phyloP scores from a whole-genome alignment of 2,113 vertebrate genomes.

The Orycteropus afer region DNA sequence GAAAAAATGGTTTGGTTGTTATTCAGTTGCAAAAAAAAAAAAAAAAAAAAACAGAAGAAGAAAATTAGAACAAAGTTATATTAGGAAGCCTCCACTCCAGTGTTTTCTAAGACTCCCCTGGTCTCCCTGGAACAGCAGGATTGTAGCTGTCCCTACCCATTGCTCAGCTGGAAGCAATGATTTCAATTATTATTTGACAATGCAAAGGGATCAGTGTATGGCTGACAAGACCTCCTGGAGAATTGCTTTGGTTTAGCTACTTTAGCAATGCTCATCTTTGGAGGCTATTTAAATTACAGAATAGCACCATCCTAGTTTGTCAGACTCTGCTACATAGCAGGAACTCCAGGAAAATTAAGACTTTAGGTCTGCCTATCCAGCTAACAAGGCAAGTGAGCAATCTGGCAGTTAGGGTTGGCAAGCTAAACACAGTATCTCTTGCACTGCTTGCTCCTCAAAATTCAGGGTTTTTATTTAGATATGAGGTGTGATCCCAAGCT shows the following conservation, averaged over 20 bases:
- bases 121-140: not conserved
- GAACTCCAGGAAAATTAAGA: not conserved
- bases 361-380: not conserved
- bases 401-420: not conserved
- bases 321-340: not conserved
- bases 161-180: slow-evolving; percentile 21
- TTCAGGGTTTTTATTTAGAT: not conserved
- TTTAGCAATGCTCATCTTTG: slow-evolving; percentile 32
- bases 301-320: not conserved
- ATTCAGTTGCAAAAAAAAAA: slow-evolving; percentile 16
- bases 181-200: slow-evolving; percentile 57
- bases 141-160: not conserved
- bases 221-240: slow-evolving; percentile 44
- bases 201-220: not conserved
- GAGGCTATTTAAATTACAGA: slow-evolving; percentile 49
- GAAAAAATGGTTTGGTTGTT: not conserved
- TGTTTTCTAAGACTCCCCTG: not conserved
- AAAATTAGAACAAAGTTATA: not conserved
- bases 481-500: not conserved
- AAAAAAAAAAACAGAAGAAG: slow-evolving; percentile 29
- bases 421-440: not conserved
- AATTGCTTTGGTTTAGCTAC: slow-evolving; percentile 34
- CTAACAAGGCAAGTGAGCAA: not conserved
- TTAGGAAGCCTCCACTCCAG: not conserved
- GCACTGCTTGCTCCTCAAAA: not conserved